Conservation (phyloP, 2,888 invertebrate species). For the Amphipoea lucens region DNA sequence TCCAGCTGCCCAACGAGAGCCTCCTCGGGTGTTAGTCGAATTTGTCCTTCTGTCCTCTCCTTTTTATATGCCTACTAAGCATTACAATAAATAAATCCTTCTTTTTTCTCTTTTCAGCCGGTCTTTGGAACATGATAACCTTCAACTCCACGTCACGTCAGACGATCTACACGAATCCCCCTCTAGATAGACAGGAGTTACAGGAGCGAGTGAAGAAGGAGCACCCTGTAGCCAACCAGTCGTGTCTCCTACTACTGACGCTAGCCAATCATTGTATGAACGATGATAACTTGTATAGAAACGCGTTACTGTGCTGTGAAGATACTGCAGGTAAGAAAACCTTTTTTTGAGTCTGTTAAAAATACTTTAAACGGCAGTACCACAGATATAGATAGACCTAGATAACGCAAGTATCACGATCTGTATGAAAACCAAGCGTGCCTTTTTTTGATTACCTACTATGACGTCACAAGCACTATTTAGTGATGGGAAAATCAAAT, state of each 20-base stretch:
- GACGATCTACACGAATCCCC: constrained; percentile 79
- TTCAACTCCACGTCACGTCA: constrained; percentile 88
- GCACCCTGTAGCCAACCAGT: constrained; percentile 96
- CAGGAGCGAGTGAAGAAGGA: constrained; percentile 89
- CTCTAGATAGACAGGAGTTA: constrained; percentile 83
- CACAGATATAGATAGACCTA: no score
- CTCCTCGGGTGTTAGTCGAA: no score
- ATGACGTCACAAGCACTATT: no score
- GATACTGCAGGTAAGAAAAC: constrained; percentile 92
- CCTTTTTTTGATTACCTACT: no score
- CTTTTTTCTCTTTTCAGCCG: constrained; percentile 85
- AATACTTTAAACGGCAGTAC: no score
- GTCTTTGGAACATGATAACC: constrained; percentile 95
- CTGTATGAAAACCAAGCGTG: no score
- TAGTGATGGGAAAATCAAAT: no score
- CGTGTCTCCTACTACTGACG: constrained; percentile 95
- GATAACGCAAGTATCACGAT: no score
- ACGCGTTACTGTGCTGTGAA: constrained; percentile 95
- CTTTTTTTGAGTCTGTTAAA: not conserved
- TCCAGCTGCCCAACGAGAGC: no score
- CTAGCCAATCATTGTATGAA: constrained; percentile 97
- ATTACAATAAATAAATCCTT: not conserved
- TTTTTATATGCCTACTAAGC: not conserved
- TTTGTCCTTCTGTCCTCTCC: no score
- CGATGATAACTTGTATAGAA: constrained; percentile 95